Evolutionary conservation across 2,888 invertebrate genomes (phyloP).

Genomic region (Lydus trimaculatus): DNA sequence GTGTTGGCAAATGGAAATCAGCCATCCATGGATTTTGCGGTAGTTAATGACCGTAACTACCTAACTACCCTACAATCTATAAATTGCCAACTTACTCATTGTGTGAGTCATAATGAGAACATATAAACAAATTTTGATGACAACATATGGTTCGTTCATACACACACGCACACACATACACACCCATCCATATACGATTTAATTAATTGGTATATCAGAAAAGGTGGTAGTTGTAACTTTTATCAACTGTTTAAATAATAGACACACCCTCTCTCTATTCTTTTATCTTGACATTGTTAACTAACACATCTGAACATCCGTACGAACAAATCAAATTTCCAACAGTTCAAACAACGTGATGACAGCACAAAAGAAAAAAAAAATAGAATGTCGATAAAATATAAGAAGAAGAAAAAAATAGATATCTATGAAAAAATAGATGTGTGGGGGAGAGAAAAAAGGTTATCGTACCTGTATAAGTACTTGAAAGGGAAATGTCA

Average conservation of each 20-base stretch:
- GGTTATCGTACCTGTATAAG: constrained; percentile 2
- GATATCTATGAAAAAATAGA: neutral
- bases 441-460: neutral
- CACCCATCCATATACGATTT: constrained; percentile 12
- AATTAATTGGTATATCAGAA: constrained; percentile 3
- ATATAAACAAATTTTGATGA: constrained; percentile 27
- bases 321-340: constrained; percentile 9
- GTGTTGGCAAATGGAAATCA: constrained; percentile 11
- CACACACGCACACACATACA: constrained; percentile 23
- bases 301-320: constrained; percentile 4
- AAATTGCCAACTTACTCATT: constrained; percentile 41
- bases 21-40: constrained; percentile 32
- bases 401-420: neutral
- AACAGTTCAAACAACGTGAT: constrained; percentile 9
- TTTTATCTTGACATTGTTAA: constrained; percentile 1
- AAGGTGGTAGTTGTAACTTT: constrained; percentile 11
- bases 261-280: neutral
- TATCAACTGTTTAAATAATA: constrained; percentile 5
- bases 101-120: constrained; percentile 33
- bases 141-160: constrained; percentile 26
- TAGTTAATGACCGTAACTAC: constrained; percentile 42
- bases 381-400: neutral
- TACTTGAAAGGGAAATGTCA: constrained; percentile 19
- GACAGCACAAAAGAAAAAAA: neutral
- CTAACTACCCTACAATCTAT: constrained; percentile 32